Evolutionary conservation across 2,113 vertebrate genomes (phyloP).

Genomic region (Lophochroa leadbeateri): DNA sequence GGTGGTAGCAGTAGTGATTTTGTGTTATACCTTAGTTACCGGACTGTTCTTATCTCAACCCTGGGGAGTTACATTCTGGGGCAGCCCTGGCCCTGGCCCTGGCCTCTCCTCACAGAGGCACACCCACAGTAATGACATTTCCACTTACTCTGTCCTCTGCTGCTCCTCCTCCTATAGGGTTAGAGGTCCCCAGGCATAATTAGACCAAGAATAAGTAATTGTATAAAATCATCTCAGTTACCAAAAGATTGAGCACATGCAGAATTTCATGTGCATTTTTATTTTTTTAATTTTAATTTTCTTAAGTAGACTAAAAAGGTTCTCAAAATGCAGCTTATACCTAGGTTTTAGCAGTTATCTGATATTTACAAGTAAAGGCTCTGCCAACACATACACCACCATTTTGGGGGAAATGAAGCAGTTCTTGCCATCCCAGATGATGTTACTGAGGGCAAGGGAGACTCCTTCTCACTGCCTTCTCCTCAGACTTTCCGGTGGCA

Average conservation of each 20-base stretch:
- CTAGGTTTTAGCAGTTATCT: neutral
- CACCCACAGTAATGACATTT: fast-evolving
- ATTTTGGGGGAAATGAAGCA: neutral
- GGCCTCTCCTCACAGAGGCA: neutral
- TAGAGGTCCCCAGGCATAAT: neutral
- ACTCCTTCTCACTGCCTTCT: neutral
- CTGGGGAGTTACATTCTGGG: too few relatives aligned
- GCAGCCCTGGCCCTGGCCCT: too few relatives aligned
- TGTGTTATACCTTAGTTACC: too few relatives aligned
- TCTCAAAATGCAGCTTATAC: neutral
- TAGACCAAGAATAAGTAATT: neutral
- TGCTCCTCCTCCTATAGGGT: neutral
- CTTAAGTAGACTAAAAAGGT: neutral
- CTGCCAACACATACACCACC: neutral
- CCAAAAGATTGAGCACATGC: neutral
- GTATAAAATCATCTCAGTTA: neutral
- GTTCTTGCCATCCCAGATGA: neutral
- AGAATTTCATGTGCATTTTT: neutral
- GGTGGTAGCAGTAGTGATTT: too few relatives aligned
- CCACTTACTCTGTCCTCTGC: neutral
- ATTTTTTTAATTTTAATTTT: neutral
- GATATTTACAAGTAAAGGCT: neutral
- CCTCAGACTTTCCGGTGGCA: neutral
- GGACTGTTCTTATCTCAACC: too few relatives aligned
- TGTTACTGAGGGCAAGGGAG: neutral